These are phyloP conservation scores for Acrocephalus kingi DNA, from an alignment of 2,113 vertebrate genomes.

Conservation along the genomic window DNA sequence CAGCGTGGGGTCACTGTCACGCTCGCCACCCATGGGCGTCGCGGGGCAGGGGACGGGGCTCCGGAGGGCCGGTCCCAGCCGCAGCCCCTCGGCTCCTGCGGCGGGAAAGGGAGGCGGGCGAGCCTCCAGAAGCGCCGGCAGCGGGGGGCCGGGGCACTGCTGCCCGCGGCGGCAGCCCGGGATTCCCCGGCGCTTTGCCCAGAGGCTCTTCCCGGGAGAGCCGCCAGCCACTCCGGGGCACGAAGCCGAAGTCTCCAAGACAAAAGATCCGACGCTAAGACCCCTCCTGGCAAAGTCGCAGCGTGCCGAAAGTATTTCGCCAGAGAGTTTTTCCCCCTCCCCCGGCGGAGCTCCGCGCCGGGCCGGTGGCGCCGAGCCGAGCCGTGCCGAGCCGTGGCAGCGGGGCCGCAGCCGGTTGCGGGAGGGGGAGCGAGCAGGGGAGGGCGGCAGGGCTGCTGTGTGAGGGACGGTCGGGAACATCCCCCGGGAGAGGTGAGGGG, in stretches of 20 bases:
- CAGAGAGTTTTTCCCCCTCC: not conserved
- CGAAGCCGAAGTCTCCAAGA: not conserved
- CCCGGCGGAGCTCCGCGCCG: not conserved
- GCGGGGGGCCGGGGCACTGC: not conserved
- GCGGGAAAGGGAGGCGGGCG: not conserved
- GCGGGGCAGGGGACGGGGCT: not conserved
- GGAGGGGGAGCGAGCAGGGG: not conserved
- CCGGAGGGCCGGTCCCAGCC: not conserved
- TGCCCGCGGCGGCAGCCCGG: not conserved
- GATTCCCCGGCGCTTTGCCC: not conserved
- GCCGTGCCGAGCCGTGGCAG: not conserved
- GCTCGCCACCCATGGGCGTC: not conserved
- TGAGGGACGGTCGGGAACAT: not conserved
- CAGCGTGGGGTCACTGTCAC: not conserved
- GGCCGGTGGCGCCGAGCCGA: not conserved
- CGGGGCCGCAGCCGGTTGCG: not conserved
- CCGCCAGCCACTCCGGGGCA: not conserved
- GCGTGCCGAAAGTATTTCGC: constrained; percentile 19
- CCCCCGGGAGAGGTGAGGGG: not conserved
- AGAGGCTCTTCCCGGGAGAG: not conserved
- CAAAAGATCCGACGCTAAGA: constrained; percentile 55
- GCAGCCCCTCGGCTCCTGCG: not conserved
- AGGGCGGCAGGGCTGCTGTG: not conserved
- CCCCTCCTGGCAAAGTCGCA: constrained; percentile 6
- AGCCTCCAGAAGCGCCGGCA: not conserved